These are phyloP conservation scores for Dryoscopus gambensis DNA, from an alignment of 2,113 vertebrate genomes.

Conservation along the genomic window DNA sequence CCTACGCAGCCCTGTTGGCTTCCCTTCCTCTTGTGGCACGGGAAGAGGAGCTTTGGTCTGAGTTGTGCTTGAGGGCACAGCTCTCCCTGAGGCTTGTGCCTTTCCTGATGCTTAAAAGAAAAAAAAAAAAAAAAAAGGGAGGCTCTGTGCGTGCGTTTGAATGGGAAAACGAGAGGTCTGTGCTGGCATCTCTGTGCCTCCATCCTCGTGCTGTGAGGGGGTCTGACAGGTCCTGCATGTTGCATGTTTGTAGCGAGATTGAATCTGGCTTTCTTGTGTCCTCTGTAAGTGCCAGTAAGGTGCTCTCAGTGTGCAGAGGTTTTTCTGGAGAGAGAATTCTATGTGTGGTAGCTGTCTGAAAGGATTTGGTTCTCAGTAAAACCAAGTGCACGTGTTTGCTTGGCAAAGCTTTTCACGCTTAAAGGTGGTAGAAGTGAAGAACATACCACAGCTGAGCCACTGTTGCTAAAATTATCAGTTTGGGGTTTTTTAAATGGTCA, in stretches of 20 bases:
- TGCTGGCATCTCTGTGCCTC: background rate
- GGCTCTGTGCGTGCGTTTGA: background rate
- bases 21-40: background rate
- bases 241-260: background rate
- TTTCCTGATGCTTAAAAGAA: background rate
- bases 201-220: fast-evolving
- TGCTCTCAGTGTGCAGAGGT: background rate
- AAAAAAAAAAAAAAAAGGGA: too few species aligned
- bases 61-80: background rate
- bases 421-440: background rate
- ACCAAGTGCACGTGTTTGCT: background rate
- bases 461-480: background rate
- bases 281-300: background rate
- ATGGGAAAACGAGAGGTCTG: background rate
- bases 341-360: background rate
- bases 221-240: background rate
- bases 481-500: background rate
- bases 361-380: background rate
- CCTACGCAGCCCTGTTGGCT: fast-evolving
- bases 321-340: background rate
- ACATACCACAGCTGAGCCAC: background rate
- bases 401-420: background rate
- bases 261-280: background rate
- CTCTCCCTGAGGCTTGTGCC: background rate
- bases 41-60: background rate